phyloP scores from a whole-genome alignment of 2,797 vertebrate genomes.

The Melanogrammus aeglefinus region DNA sequence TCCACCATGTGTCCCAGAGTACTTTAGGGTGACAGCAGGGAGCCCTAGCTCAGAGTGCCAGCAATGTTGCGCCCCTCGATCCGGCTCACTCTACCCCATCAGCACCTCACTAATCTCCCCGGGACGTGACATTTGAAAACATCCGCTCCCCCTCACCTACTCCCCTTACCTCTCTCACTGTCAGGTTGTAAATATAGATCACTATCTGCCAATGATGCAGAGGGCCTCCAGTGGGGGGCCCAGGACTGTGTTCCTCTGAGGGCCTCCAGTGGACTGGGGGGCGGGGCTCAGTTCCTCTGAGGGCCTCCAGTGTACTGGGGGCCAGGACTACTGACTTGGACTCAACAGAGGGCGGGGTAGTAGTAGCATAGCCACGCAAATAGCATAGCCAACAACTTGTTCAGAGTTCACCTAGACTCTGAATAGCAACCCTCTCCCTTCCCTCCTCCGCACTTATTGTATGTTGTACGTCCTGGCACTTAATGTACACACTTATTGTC shows the following conservation, averaged over 20 bases:
- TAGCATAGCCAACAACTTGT: no score
- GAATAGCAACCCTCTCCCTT: no score
- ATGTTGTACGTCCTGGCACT: no score
- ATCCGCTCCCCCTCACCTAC: constrained; percentile 23
- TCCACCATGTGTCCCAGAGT: not conserved
- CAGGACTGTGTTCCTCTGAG: constrained; percentile 49
- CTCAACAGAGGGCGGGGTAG: no score
- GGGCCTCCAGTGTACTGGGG: no score
- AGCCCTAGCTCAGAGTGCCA: not conserved
- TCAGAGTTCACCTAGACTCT: no score
- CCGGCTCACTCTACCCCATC: constrained; percentile 34
- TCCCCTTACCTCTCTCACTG: constrained; percentile 16
- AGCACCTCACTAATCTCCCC: constrained; percentile 60
- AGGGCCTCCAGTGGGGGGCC: not conserved
- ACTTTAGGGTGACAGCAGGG: not conserved
- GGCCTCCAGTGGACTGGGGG: constrained; percentile 19
- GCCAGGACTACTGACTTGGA: no score
- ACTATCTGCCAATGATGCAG: constrained; percentile 45
- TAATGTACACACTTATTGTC: no score
- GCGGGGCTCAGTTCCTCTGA: no score
- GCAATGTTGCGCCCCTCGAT: constrained; percentile 12
- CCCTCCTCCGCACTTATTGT: no score
- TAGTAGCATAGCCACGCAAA: no score
- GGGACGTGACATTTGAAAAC: constrained; percentile 69
- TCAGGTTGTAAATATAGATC: constrained; percentile 52